phyloP scores from a whole-genome alignment of 2,797 vertebrate genomes.

The Halcyon leucocephala region DNA sequence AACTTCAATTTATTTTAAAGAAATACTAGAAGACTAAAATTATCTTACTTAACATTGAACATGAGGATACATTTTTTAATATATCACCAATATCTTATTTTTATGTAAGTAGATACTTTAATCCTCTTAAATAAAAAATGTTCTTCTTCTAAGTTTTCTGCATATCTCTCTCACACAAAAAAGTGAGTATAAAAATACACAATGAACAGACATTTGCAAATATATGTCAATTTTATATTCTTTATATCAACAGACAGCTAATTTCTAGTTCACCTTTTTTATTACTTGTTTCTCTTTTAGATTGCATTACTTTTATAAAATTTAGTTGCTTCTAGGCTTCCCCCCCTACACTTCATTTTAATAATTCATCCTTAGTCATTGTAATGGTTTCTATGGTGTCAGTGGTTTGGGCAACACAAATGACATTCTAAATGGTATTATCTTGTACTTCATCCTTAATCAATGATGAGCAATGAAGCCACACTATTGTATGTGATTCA shows the following conservation, averaged over 20 bases:
- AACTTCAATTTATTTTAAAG: background rate
- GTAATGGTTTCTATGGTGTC: background rate
- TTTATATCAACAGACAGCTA: background rate
- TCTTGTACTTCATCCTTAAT: background rate
- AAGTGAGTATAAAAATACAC: fast-evolving
- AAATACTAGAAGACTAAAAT: background rate
- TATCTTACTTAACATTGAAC: background rate
- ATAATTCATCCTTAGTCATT: background rate
- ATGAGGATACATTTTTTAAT: background rate
- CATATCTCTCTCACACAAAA: background rate
- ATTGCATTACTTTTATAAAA: background rate
- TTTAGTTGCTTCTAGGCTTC: background rate
- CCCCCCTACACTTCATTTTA: background rate
- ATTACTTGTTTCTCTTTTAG: background rate
- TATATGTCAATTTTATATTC: background rate
- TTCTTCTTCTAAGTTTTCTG: background rate
- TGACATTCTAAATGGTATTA: background rate
- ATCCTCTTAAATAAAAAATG: background rate
- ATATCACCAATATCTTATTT: background rate
- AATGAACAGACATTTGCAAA: background rate
- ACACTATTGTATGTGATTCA: background rate
- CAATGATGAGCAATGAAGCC: background rate
- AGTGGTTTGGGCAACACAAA: background rate
- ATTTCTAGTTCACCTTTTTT: background rate
- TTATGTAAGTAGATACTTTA: background rate